Base-by-base conservation (phyloP, 2,888 invertebrate species). In the Branchellion lobata region DNA sequence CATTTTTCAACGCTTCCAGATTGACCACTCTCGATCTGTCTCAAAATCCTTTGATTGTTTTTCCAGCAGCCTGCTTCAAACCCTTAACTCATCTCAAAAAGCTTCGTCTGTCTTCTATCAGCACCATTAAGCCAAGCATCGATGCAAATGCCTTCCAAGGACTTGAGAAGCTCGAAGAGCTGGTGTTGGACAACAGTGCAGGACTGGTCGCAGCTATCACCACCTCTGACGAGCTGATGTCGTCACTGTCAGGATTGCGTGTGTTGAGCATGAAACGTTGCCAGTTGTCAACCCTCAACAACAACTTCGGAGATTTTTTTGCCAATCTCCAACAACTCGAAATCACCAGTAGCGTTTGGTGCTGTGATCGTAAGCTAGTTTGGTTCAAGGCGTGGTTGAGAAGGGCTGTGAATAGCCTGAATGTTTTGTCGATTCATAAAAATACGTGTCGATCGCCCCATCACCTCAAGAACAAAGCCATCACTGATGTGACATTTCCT, bases 161-260 rank as follows among this genome's bases (percentile, higher is more conserved):
- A 21, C 72, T 83, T n/a, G 61, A 40, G 0, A 36, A 76, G 24
- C 69, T 83, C 8, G 79, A 68, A 24, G 81, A 81, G 71, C 53
- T 83, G 29, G 80, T 81, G 51, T 72, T 83, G n/a, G 81, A 83
- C 65, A 81, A 81, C 69, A 82, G 83, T 72, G 81, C 83, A 1
- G 80, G 80, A 34, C 40, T 83, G 34, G 75, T 81, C 14, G 53
- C 51, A 27, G 72, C 69, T 29, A 65, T 83, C 51, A 40, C 79
- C 1, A 69, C 68, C 33, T 78, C 79, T 31, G 61, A 69, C 18
- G 74, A 65, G 21, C 51, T 83, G 1, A 36, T 82, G 8, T 57
- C 68, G 27, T 61, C 47, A 33, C 68, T 83, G 0, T 29, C 53
- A 11, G 36, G 77, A 3, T 79, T 83, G 24, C 71, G 79, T 24